phyloP scores from a whole-genome alignment of 2,888 invertebrate genomes.

The Diploptera punctata region DNA sequence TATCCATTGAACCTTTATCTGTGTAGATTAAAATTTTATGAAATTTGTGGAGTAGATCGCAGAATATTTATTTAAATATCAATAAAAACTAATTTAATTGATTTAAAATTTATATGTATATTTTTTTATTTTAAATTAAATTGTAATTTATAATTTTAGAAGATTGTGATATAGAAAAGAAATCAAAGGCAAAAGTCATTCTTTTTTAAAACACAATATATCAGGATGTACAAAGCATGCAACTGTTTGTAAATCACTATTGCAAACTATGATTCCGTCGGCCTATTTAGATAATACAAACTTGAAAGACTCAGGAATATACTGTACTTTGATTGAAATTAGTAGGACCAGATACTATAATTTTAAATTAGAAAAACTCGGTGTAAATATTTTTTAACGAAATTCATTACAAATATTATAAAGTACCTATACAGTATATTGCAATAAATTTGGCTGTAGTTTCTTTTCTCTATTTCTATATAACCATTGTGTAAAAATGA shows the following conservation, averaged over 20 bases:
- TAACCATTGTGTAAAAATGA: neutral
- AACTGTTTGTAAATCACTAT: neutral
- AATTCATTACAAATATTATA: neutral
- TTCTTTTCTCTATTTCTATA: neutral
- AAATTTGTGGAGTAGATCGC: no score
- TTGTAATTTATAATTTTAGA: neutral
- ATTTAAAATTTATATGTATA: no score
- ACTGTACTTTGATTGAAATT: neutral
- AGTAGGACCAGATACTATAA: neutral
- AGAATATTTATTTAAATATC: no score
- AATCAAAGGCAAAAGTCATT: neutral
- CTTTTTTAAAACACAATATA: neutral
- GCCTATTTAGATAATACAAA: neutral
- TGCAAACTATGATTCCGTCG: neutral
- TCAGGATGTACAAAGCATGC: neutral
- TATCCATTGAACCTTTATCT: no score
- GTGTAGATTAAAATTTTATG: no score
- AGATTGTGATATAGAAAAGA: neutral
- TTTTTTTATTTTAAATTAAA: no score
- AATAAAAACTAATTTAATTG: no score
- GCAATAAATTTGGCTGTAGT: neutral
- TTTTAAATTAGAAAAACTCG: neutral
- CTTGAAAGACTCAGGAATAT: neutral
- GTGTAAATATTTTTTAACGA: neutral
- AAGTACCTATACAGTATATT: neutral